These are phyloP conservation scores for Carcharodon carcharias DNA, from an alignment of 2,797 vertebrate genomes.

Conservation along the genomic window DNA sequence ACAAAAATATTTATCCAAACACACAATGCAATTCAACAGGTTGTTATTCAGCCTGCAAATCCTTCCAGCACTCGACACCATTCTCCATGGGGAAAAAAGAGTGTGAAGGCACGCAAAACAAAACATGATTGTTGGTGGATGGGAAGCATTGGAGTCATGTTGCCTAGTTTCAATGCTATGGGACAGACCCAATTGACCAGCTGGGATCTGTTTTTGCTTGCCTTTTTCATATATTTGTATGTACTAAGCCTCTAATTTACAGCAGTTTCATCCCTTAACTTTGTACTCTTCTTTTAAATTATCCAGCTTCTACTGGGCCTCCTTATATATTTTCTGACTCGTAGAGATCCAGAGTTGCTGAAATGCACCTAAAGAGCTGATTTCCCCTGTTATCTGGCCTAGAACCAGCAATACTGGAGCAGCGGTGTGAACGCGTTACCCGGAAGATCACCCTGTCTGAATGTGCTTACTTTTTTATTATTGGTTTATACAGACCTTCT, in stretches of 20 bases:
- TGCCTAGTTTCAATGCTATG: neutral
- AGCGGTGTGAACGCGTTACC: neutral
- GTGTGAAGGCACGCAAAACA: neutral
- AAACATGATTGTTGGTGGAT: neutral
- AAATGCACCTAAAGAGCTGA: neutral
- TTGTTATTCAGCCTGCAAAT: neutral
- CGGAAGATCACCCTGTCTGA: neutral
- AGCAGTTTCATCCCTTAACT: neutral
- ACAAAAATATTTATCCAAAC: no score
- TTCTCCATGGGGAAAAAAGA: neutral
- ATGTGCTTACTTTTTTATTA: neutral
- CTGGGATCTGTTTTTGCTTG: neutral
- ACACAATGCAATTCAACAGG: neutral
- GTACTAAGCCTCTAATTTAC: neutral
- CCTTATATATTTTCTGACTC: neutral
- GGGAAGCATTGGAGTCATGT: neutral
- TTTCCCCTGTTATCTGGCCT: neutral
- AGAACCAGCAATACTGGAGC: neutral
- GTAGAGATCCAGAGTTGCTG: neutral
- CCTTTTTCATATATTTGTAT: neutral
- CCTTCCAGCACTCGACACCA: neutral
- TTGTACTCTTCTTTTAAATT: neutral
- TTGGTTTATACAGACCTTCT: neutral
- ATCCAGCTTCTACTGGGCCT: neutral
- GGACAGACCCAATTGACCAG: neutral